Conservation (phyloP, 2,113 vertebrate genomes). For the Grammomys dolichurus region DNA sequence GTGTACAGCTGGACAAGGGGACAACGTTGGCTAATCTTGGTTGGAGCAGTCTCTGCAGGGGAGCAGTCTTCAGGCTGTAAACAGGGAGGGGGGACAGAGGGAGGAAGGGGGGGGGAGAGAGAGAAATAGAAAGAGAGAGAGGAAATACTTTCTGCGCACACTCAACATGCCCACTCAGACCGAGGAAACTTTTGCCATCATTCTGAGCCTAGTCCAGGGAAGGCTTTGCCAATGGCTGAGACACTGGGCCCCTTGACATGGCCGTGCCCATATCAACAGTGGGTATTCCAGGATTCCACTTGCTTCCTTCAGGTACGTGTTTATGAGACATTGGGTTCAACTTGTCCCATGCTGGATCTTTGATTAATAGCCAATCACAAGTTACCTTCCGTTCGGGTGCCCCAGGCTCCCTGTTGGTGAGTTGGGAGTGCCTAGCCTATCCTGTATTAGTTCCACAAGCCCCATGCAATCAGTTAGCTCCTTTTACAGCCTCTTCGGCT, state of each 20-base stretch:
- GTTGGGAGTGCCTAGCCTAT: background rate
- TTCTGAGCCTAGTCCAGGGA: background rate
- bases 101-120: too few species aligned
- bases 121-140: too few species aligned
- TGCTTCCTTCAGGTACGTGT: background rate
- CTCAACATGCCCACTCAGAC: background rate
- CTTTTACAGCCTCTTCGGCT: background rate
- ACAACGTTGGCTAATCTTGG: too few species aligned
- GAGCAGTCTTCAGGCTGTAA: background rate
- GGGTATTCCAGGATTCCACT: too few species aligned
- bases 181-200: background rate
- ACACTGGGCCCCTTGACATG: background rate
- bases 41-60: background rate
- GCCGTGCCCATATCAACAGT: background rate
- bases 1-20: background rate
- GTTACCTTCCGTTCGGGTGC: background rate
- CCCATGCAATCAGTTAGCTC: accelerated
- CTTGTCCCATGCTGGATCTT: background rate
- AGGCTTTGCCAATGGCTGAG: background rate
- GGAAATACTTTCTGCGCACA: background rate
- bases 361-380: background rate
- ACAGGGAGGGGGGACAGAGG: too few species aligned
- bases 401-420: background rate
- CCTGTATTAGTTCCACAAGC: background rate
- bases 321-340: background rate